Percentiles rank a stretch among this genome's conserved stretches.
Evolutionary conservation across 2,797 vertebrate genomes (phyloP).

Genomic region (Discoglossus pictus): DNA sequence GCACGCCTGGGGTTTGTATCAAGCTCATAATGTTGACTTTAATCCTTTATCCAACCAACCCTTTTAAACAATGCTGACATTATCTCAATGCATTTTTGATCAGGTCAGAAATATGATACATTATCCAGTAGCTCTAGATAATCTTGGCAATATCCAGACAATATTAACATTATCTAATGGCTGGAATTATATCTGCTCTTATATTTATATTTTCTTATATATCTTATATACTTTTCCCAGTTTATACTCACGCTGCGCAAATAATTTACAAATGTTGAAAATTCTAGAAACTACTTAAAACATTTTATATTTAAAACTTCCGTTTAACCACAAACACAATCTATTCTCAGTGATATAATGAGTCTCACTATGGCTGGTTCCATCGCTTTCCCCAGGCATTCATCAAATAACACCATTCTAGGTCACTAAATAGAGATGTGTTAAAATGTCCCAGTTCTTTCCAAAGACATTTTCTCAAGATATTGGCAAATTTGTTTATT

Average conservation of each 20-base stretch:
- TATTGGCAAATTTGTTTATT: background rate
- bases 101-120: too few relatives aligned
- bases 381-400: background rate
- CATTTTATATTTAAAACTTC: constrained; percentile 6
- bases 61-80: too few relatives aligned
- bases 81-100: too few relatives aligned
- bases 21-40: too few relatives aligned
- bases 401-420: constrained; percentile 17
- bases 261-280: background rate
- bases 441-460: constrained; percentile 8
- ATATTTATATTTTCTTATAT: too few relatives aligned
- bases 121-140: too few relatives aligned
- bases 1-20: too few relatives aligned
- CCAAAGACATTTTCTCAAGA: background rate
- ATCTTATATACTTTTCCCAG: too few relatives aligned
- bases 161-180: too few relatives aligned
- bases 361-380: background rate
- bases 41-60: too few relatives aligned
- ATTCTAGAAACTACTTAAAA: background rate
- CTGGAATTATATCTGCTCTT: too few relatives aligned
- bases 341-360: constrained; percentile 1
- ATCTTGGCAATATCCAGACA: too few relatives aligned
- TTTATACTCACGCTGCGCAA: background rate
- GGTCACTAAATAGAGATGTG: constrained; percentile 10
- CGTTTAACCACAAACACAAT: background rate